Conservation (phyloP, 2,888 invertebrate genomes). For the Perdita meconis region DNA sequence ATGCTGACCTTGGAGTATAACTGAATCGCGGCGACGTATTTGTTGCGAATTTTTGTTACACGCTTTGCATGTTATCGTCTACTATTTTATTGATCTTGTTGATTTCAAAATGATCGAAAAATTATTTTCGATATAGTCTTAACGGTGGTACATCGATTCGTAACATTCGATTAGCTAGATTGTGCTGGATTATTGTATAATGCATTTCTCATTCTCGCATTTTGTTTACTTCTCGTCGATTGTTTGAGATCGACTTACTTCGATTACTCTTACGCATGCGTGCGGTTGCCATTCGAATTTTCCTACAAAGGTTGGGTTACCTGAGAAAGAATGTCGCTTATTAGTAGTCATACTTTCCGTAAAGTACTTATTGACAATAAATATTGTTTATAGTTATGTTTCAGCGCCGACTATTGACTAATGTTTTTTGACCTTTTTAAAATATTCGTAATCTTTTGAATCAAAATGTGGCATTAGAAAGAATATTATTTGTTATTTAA, state of each 20-base stretch:
- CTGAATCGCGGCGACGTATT: conserved; percentile 24
- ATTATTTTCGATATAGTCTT: not conserved
- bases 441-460: no score
- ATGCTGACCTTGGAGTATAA: conserved; percentile 24
- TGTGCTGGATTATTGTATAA: not conserved
- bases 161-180: not conserved
- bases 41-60: not conserved
- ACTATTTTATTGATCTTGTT: conserved; percentile 29
- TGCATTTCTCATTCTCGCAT: not conserved
- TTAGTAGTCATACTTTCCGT: no score
- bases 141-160: not conserved
- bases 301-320: no score
- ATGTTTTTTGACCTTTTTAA: no score
- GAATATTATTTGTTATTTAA: no score
- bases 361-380: no score
- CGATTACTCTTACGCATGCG: not conserved
- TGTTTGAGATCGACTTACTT: not conserved
- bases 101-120: not conserved
- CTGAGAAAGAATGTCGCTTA: no score
- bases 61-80: not conserved
- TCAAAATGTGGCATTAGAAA: no score
- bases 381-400: no score
- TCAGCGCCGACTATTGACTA: no score
- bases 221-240: not conserved
- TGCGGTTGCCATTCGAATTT: no score